Conservation (phyloP, 1,140 invertebrate genomes). For the Campoletis sonorensis region DNA sequence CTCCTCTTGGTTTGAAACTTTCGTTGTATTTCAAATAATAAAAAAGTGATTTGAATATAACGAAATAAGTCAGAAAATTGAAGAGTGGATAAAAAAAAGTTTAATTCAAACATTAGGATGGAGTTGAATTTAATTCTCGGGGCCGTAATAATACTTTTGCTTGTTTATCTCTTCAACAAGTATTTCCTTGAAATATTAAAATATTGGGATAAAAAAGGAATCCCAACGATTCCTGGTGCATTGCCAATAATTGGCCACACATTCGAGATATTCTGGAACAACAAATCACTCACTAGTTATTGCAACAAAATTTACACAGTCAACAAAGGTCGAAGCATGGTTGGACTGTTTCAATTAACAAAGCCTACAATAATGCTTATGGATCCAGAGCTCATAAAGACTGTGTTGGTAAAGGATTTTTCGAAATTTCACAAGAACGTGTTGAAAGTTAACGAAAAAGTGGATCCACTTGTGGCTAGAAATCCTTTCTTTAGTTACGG, state of each 20-base stretch:
- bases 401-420: slow-evolving; percentile 64
- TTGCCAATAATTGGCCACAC: slow-evolving; percentile 63
- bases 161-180: slow-evolving; percentile 26
- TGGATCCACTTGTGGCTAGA: slow-evolving; percentile 57
- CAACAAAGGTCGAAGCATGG: slow-evolving; percentile 51
- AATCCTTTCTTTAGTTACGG: slow-evolving; percentile 64
- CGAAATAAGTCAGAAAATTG: too few relatives aligned
- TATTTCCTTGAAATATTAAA: slow-evolving; percentile 62
- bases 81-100: neutral
- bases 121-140: neutral
- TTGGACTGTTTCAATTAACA: slow-evolving; percentile 61
- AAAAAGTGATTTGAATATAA: too few relatives aligned
- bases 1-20: too few relatives aligned
- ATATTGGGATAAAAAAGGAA: slow-evolving; percentile 73
- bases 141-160: neutral
- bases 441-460: neutral
- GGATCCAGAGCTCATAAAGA: slow-evolving; percentile 65
- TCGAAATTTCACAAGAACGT: slow-evolving; percentile 57
- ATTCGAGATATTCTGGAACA: slow-evolving; percentile 45
- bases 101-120: slow-evolving; percentile 34
- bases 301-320: slow-evolving; percentile 52
- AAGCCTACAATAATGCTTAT: slow-evolving; percentile 61
- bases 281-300: slow-evolving; percentile 41
- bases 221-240: slow-evolving; percentile 65
- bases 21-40: too few relatives aligned